These are phyloP conservation scores for Parotia lawesii DNA, from an alignment of 2,113 vertebrate genomes.

Conservation along the genomic window DNA sequence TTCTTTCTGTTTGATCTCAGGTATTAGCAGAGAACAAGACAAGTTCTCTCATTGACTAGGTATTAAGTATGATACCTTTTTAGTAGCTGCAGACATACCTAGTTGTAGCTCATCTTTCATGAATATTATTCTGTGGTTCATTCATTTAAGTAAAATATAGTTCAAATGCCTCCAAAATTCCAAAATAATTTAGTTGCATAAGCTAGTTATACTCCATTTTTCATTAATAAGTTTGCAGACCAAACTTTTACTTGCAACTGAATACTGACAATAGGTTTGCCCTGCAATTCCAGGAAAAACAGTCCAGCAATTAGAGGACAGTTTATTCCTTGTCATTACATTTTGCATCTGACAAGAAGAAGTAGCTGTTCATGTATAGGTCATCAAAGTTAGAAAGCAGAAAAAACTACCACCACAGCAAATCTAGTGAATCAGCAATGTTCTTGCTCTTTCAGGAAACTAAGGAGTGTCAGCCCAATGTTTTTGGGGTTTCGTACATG, in stretches of 20 bases:
- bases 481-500: background rate
- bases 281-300: background rate
- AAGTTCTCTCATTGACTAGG: background rate
- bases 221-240: slow-evolving; percentile 33
- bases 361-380: background rate
- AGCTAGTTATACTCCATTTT: slow-evolving; percentile 45
- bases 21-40: background rate
- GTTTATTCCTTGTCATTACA: background rate
- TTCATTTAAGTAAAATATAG: background rate
- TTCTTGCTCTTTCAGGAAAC: background rate
- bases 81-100: background rate
- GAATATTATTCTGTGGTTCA: background rate
- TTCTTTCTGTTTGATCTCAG: background rate
- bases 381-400: background rate
- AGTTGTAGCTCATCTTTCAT: background rate
- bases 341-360: background rate
- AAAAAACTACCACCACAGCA: background rate
- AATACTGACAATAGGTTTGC: background rate
- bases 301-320: background rate
- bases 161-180: slow-evolving; percentile 1
- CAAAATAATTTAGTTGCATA: slow-evolving; percentile 42
- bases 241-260: background rate
- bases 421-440: background rate
- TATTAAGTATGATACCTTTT: background rate
- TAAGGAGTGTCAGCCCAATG: background rate